Percentiles rank a stretch among this genome's conserved stretches.
Conservation (phyloP, 2,113 vertebrate genomes). For the Orycteropus afer region DNA sequence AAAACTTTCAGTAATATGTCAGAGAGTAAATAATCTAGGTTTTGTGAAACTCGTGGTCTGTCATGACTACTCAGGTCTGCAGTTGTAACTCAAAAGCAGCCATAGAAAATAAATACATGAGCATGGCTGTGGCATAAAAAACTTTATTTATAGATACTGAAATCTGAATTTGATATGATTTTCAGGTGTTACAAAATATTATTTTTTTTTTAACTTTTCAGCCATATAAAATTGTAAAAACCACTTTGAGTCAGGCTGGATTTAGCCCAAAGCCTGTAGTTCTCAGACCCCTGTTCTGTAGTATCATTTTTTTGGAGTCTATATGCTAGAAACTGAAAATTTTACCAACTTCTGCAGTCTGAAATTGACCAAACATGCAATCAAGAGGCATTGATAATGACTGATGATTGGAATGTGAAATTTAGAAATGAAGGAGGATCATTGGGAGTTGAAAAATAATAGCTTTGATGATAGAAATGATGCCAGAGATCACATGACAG, state of each 20-base stretch:
- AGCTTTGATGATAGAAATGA: no score
- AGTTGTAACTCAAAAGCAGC: background rate
- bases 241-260: background rate
- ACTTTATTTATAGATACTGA: background rate
- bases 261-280: background rate
- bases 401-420: no score
- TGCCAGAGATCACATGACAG: no score
- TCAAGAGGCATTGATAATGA: no score
- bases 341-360: no score
- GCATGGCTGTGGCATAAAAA: no score
- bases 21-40: background rate
- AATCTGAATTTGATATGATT: background rate
- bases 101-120: background rate
- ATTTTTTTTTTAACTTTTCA: background rate
- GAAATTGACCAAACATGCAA: no score
- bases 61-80: background rate
- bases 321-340: no score
- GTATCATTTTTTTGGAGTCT: background rate
- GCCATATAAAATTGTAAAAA: background rate
- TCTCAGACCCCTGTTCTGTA: background rate
- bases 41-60: background rate
- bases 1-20: background rate
- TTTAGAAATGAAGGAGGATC: no score
- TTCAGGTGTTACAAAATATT: background rate
- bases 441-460: no score